These are phyloP conservation scores for Stichopus horrens DNA, from an alignment of 53 echinoderm and acorn worm species.

Conservation along the genomic window DNA sequence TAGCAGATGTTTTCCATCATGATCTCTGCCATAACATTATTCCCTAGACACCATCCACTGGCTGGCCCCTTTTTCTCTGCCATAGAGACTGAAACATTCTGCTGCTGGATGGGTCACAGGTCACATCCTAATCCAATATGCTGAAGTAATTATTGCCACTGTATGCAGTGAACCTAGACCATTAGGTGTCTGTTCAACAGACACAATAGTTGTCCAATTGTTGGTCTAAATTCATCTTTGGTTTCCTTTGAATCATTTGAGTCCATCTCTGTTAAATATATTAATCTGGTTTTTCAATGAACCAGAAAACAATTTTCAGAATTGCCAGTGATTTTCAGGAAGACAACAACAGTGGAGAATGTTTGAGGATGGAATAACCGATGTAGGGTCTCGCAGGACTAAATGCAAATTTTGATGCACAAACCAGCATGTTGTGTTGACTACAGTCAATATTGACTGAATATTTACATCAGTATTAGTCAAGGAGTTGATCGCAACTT, in stretches of 20 bases:
- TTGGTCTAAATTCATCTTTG: not conserved
- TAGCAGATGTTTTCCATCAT: not conserved
- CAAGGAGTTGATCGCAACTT: too few relatives aligned
- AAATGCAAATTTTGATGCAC: too few relatives aligned
- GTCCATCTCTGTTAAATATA: not conserved
- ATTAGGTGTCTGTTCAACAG: not conserved
- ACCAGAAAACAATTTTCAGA: too few relatives aligned
- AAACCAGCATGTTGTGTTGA: too few relatives aligned
- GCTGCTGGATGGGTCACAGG: not conserved
- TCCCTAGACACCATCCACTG: not conserved
- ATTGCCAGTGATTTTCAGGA: too few relatives aligned
- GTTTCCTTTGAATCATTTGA: not conserved
- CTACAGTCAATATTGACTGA: too few relatives aligned
- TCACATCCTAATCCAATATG: not conserved
- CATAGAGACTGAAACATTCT: not conserved
- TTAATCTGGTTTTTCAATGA: not conserved
- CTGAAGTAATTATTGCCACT: not conserved
- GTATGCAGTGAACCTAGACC: not conserved
- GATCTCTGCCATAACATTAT: not conserved
- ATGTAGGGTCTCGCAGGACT: too few relatives aligned
- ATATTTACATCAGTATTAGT: too few relatives aligned
- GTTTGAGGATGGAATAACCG: too few relatives aligned
- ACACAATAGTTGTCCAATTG: not conserved
- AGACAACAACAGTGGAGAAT: too few relatives aligned
- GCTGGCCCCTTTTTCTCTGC: not conserved